Evolutionary conservation across 2,113 vertebrate genomes (phyloP), one percentile per base, ranked within the genome.

Genomic region (Coregonus clupeaformis): DNA sequence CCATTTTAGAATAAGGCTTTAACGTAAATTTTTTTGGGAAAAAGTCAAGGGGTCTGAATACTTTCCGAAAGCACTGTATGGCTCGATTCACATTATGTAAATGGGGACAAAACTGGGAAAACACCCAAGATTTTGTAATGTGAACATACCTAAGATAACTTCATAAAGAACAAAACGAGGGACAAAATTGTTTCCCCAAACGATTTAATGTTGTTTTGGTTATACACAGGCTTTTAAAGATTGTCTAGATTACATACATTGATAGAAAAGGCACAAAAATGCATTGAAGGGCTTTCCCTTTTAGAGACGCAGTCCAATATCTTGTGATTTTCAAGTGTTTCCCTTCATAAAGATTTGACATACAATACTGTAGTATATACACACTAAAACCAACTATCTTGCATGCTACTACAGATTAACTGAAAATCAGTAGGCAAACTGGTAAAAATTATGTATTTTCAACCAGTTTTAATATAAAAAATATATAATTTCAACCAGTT

Each of bases 261-360:
- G 92, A 96, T 95, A 96, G 89, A 94, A 96, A 97, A 96, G 96
- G 97, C 96, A 97, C 96, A 97, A 95, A 96, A 95, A 96, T 95
- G 94, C 95, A 95, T 95, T 93, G 93, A 94, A 95, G 95, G 94
- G 93, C 91, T 92, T 84, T 89, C 90, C 87, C 86, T 90, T 92
- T 86, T 84, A 94, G 89, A 86, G 87, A 89, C 87, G 76, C 89
- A 90, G 85, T 89, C 86, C 80, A 76, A 86, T 88, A 83, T 85
- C 83, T 92, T 90, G 92, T 94, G 87, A 89, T 95, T 92, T 96
- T 95, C 96, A 96, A 96, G 94, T 96, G 94, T 95, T 93, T 95
- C 92, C 95, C 93, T 92, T 94, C 82, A 80, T 94, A 94, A 93
- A 95, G 92, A 91, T 94, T 91, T 89, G 91, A 93, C 92, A 90